Evolutionary conservation across 2,888 invertebrate genomes (phyloP).

Genomic region (Zygogramma bicolorata): DNA sequence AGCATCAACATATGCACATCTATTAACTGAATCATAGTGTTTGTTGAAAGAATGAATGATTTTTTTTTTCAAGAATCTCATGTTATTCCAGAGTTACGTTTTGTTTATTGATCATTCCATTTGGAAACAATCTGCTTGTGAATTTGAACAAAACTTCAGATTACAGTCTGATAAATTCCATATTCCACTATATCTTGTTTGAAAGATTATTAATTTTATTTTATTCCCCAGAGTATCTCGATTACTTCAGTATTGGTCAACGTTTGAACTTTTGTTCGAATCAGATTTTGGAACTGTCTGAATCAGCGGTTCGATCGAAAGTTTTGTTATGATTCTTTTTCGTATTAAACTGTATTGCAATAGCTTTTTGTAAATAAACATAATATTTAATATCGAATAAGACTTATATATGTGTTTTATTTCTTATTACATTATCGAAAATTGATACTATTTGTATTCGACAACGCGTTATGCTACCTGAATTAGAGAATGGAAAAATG

Average conservation of each 20-base stretch:
- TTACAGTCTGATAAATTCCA: background rate
- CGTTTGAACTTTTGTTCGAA: background rate
- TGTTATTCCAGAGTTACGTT: background rate
- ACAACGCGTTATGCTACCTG: too few species aligned
- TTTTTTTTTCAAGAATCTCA: background rate
- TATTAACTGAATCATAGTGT: background rate
- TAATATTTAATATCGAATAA: slow-evolving; percentile 27
- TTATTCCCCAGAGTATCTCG: too few species aligned
- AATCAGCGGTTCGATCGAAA: background rate
- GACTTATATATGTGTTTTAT: slow-evolving; percentile 4
- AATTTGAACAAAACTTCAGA: background rate
- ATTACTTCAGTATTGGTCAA: background rate
- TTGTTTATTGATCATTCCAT: background rate
- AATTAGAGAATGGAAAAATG: too few species aligned
- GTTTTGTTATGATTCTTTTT: slow-evolving; percentile 4
- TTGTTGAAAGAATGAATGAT: background rate
- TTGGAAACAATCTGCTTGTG: background rate
- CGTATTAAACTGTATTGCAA: slow-evolving; percentile 24
- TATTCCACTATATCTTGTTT: background rate
- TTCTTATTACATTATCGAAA: background rate
- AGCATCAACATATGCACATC: slow-evolving; percentile 3
- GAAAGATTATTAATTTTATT: too few species aligned
- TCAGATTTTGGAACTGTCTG: background rate
- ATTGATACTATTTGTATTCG: too few species aligned
- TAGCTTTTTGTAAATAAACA: slow-evolving; percentile 30